Conservation (phyloP, 2,888 invertebrate genomes). For the Harpalus rufipes region DNA sequence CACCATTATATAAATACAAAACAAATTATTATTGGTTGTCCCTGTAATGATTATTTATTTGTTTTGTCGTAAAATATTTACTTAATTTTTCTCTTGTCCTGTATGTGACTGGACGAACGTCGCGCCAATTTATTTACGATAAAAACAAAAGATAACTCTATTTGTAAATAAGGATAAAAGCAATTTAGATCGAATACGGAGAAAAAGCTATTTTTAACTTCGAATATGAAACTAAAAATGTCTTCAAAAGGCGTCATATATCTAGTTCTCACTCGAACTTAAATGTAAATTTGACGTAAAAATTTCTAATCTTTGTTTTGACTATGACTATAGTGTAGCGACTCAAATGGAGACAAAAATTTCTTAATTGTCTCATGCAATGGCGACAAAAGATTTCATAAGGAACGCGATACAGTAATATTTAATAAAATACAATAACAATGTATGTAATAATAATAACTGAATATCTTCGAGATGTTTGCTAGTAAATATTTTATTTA, state of each 20-base stretch:
- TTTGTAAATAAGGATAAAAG: conserved; percentile 36
- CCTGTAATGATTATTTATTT: conserved; percentile 1
- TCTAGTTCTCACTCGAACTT: conserved; percentile 21
- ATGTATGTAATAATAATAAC: not conserved
- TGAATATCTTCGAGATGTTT: too few species aligned
- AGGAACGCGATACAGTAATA: not conserved
- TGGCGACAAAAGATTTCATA: conserved; percentile 15
- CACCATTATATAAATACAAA: not conserved
- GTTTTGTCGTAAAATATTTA: not conserved
- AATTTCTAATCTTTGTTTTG: conserved; percentile 39
- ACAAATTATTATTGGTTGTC: too few species aligned
- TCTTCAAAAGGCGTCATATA: conserved; percentile 12
- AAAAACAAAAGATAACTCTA: conserved; percentile 20
- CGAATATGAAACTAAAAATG: not conserved
- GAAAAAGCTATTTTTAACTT: conserved; percentile 17
- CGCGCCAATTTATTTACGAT: not conserved
- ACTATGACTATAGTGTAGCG: conserved; percentile 14
- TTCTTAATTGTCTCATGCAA: conserved; percentile 29
- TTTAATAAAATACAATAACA: not conserved
- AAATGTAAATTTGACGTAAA: conserved; percentile 12
- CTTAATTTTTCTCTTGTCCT: not conserved
- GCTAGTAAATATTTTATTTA: too few species aligned
- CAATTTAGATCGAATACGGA: conserved; percentile 14
- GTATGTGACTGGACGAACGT: conserved; percentile 4
- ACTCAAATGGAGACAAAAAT: conserved; percentile 19